Evolutionary conservation across 2,797 vertebrate genomes (phyloP).

Genomic region (Echeneis naucrates): DNA sequence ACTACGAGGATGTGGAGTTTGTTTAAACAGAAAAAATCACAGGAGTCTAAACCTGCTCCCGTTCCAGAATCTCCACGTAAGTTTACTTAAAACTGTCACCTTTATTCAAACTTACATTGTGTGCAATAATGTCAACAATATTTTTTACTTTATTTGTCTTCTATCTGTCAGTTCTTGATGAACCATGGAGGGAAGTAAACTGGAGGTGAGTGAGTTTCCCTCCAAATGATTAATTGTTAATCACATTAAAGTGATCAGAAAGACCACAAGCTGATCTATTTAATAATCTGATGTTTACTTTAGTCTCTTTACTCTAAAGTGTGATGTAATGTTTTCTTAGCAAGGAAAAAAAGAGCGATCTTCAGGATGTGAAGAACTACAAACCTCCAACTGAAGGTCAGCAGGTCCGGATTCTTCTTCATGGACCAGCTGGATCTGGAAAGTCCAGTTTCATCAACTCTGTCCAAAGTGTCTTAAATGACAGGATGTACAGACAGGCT

Average conservation of each 20-base stretch:
- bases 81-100: too few species aligned
- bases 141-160: neutral
- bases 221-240: too few species aligned
- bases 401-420: constrained; percentile 44
- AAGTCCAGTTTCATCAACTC: constrained; percentile 61
- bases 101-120: too few species aligned
- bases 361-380: neutral
- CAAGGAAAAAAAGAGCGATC: neutral
- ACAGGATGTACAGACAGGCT: neutral
- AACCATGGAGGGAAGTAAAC: constrained; percentile 23
- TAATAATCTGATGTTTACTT: too few species aligned
- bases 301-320: neutral
- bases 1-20: too few species aligned
- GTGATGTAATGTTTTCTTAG: neutral
- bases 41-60: neutral
- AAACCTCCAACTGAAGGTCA: neutral
- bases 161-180: neutral
- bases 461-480: neutral
- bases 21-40: too few species aligned
- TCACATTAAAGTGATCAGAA: too few species aligned
- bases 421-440: constrained; percentile 33
- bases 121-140: too few species aligned
- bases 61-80: neutral
- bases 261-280: too few species aligned
- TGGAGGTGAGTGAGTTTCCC: too few species aligned